Conservation (phyloP, 1,140 invertebrate species). For the Diorhabda elongata region DNA sequence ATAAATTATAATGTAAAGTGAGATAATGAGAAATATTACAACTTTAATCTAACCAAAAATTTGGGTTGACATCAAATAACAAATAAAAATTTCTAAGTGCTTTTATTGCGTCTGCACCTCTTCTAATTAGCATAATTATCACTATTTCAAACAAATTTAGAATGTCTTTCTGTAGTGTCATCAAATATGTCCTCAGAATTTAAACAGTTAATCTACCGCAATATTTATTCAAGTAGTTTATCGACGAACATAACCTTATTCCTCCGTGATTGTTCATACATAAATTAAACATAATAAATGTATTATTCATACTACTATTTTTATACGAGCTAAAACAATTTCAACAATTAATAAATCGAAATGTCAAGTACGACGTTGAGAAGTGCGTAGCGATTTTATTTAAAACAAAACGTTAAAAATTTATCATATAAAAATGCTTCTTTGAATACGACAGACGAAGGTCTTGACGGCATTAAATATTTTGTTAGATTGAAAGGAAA, state of each 20-base stretch:
- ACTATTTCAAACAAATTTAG: neutral
- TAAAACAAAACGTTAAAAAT: no score
- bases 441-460: no score
- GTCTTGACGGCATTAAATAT: no score
- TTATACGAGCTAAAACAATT: neutral
- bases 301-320: neutral
- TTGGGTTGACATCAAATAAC: no score
- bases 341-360: neutral
- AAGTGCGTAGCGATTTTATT: neutral
- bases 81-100: no score
- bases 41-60: no score
- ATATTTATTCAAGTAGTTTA: neutral
- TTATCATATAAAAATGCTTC: no score
- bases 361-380: neutral
- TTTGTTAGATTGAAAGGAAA: no score
- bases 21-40: no score
- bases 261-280: conserved; percentile 1
- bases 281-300: neutral
- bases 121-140: neutral
- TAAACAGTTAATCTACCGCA: neutral
- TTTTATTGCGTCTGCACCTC: no score
- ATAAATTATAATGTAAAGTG: no score
- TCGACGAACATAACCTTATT: neutral
- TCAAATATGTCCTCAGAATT: neutral
- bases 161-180: conserved; percentile 1